Evolutionary conservation across 2,797 vertebrate species (phyloP).

Genomic region (Buceros bicornis): DNA sequence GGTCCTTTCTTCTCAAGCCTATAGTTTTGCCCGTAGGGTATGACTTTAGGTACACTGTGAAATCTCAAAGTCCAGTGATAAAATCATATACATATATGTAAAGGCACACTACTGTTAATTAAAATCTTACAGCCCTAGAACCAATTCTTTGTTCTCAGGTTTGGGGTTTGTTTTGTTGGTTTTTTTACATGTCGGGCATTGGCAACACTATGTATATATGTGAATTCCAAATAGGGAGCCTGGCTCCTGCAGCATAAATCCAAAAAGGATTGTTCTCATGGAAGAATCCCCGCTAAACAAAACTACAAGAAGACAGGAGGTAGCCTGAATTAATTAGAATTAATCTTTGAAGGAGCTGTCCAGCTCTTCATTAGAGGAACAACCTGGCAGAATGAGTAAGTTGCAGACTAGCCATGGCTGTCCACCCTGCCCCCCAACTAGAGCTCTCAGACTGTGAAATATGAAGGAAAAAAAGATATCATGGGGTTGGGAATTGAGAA

Average conservation of each 20-base stretch:
- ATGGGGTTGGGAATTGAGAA: background rate
- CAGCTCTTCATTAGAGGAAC: background rate
- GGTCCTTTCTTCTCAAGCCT: background rate
- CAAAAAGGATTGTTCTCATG: background rate
- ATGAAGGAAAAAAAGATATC: background rate
- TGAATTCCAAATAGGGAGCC: background rate
- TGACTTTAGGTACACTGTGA: background rate
- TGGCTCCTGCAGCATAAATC: background rate
- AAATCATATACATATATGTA: background rate
- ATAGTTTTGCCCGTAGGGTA: background rate
- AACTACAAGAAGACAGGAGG: background rate
- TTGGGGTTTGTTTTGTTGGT: accelerated
- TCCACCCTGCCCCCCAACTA: background rate
- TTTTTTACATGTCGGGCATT: background rate
- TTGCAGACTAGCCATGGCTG: background rate
- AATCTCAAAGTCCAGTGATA: background rate
- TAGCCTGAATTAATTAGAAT: background rate
- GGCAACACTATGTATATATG: accelerated
- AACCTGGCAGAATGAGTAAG: background rate
- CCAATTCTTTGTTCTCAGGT: background rate
- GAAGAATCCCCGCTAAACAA: background rate
- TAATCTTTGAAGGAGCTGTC: background rate
- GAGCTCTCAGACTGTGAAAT: background rate
- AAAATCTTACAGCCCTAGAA: background rate
- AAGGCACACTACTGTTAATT: background rate